Percentiles rank a stretch among this genome's conserved stretches.
Conservation (phyloP, 2,888 invertebrate genomes). For the Drosophila paucipuncta region DNA sequence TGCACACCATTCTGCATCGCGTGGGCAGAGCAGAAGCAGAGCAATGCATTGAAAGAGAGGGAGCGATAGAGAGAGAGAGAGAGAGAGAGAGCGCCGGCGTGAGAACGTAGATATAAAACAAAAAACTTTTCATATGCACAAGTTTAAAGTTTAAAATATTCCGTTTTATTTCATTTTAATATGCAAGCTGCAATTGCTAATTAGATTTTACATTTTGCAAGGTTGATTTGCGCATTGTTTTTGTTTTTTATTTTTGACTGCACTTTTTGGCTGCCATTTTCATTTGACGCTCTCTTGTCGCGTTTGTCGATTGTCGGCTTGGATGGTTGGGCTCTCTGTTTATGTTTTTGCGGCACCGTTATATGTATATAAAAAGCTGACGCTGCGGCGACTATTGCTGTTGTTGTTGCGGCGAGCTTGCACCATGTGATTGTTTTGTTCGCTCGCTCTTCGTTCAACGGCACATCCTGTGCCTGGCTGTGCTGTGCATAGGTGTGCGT, state of each 20-base stretch:
- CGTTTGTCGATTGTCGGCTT: constrained; percentile 38
- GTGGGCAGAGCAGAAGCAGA: constrained; percentile 60
- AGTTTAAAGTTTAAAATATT: background rate
- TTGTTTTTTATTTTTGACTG: background rate
- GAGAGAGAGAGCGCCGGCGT: constrained; percentile 66
- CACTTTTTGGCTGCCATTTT: constrained; percentile 15
- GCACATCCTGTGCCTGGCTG: constrained; percentile 51
- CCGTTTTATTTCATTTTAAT: background rate
- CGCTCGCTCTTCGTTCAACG: constrained; percentile 63
- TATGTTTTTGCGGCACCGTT: constrained; percentile 77
- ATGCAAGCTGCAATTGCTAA: background rate
- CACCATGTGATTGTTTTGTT: constrained; percentile 77
- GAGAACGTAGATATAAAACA: constrained; percentile 32
- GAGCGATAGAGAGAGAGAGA: constrained; percentile 51
- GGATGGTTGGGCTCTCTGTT: constrained; percentile 71
- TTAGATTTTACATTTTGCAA: background rate
- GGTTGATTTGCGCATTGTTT: background rate
- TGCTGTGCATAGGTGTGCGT: constrained; percentile 13
- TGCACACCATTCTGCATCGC: constrained; percentile 75
- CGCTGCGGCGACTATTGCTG: constrained; percentile 34
- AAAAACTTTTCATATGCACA: background rate
- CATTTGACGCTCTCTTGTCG: constrained; percentile 35
- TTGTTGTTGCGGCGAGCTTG: constrained; percentile 64
- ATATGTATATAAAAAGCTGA: constrained; percentile 46
- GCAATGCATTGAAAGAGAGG: constrained; percentile 48